Conservation (phyloP, 2,113 vertebrate genomes). For the Microtus richardsoni region DNA sequence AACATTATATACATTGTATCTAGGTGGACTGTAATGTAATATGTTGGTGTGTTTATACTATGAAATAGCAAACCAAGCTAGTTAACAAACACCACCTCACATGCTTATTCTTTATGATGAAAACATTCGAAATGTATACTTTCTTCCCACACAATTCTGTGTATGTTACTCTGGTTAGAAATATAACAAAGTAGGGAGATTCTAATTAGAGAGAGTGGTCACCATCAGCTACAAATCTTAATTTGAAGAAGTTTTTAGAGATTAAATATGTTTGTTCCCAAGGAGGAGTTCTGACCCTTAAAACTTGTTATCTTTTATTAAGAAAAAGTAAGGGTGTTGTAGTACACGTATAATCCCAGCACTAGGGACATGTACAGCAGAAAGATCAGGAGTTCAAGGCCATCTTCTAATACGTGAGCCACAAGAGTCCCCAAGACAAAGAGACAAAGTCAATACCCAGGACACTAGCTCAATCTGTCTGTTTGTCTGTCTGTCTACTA, state of each 20-base stretch:
- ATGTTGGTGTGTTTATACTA: not conserved
- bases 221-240: not conserved
- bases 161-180: slow-evolving; percentile 2
- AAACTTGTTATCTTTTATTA: not conserved
- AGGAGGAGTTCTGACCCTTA: slow-evolving; percentile 7
- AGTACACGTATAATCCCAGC: not conserved
- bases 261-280: not conserved
- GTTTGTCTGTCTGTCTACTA: not conserved
- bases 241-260: slow-evolving; percentile 4
- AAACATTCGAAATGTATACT: not conserved
- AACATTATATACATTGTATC: not conserved
- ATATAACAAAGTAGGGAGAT: not conserved
- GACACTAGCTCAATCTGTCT: not conserved
- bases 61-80: not conserved
- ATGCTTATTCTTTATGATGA: not conserved
- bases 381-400: not conserved
- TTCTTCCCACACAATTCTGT: not conserved
- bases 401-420: not conserved
- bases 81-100: not conserved
- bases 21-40: not conserved
- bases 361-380: not conserved
- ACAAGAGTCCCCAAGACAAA: not conserved
- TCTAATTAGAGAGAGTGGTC: slow-evolving; percentile 27
- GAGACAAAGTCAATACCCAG: not conserved
- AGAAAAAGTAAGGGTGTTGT: not conserved